A percentile compares a stretch with the other conserved stretches of the same genome.
These are phyloP conservation scores for silkworm (Bombyx mori) DNA, from an alignment of 1,140 invertebrate species.

Conservation along the genomic window ASM3026992v2 NC_085111.1:12633501-12634000, in stretches of 20 bases:
- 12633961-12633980: constrained; percentile 31
- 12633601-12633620: too few species aligned
- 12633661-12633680: too few species aligned
- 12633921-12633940: background rate
- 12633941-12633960: constrained; percentile 16
- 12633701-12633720: background rate
- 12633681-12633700: background rate
- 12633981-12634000: constrained; percentile 37
- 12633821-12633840: background rate
- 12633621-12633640: too few species aligned
- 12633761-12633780: background rate
- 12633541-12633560: too few species aligned
- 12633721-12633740: background rate
- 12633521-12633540: too few species aligned
- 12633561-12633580: too few species aligned
- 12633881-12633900: constrained; percentile 6
- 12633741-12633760: background rate
- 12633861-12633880: constrained; percentile 8
- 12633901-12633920: constrained; percentile 19
- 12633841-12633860: background rate
- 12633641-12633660: too few species aligned
- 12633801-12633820: background rate
- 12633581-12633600: too few species aligned
- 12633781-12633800: background rate
- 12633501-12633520: too few species aligned